Base-by-base conservation (phyloP, 2,888 invertebrate genomes). In the Eupsilia transversa region DNA sequence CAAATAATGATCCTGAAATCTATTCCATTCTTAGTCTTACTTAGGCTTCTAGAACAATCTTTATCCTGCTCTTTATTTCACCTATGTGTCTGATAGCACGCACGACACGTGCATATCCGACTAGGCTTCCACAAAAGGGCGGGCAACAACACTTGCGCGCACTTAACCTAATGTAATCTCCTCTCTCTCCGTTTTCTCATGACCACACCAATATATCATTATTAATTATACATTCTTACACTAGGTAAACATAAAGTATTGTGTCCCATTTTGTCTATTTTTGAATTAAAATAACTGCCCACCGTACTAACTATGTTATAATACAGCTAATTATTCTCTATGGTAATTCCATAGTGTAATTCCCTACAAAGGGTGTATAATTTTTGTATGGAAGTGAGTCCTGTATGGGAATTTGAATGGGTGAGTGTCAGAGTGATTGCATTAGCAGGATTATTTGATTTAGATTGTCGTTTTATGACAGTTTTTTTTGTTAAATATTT, bases 151-250 rank as follows among this genome's bases (percentile, higher is more conserved):
- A 54, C 82, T 73, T 49, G 63, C n/a, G 33, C 35, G 38, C 35
- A 79, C 82, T 75, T 38, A 78, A 33, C 63, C 69, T 57, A 82
- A 72, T 83, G 85, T 93, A 94, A 91, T 93, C 94, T 89, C 82
- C 84, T 91, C 91, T 89, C 84, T 74, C 82, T 87, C 79, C 86
- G 88, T 91, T 94, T 96, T 96, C 96, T 95, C 96, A 96, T 95
- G 95, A 92, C 92, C 92, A 87, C 91, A 89, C 90, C 89, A 90
- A 93, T 94, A 94, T 93, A 94, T 94, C 91, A 93, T 88, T 91
- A 94, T 95, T 95, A 95, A 94, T 96, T 96, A 96, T 96, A 93
- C 96, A 96, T 96, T 96, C 96, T 90, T 90, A 85, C 87, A 90
- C 93, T 95, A 96, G 94, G 96, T 96, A 96, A 96, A 96, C 96